A percentile compares a stretch with the other conserved stretches of the same genome.
Evolutionary conservation across 2,888 invertebrate species (phyloP).

Genomic region (Gisinianus flammeolus): DNA sequence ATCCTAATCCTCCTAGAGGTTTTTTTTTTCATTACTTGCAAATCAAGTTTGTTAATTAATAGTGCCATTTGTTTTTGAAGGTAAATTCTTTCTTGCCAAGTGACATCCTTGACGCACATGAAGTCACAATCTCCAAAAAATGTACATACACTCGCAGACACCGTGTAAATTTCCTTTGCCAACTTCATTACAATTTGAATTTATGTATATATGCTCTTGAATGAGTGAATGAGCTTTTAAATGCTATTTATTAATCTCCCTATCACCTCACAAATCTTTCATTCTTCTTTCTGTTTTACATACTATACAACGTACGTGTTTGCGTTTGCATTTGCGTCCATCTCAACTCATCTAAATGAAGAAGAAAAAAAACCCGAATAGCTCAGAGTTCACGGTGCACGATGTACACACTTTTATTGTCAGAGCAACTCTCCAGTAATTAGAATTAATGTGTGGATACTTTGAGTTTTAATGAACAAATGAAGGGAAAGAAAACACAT

Average conservation of each 20-base stretch:
- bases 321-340: too few species aligned
- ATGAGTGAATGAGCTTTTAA: slow-evolving; percentile 11
- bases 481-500: too few species aligned
- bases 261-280: not conserved
- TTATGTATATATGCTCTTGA: not conserved
- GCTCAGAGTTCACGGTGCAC: too few species aligned
- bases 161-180: slow-evolving; percentile 13
- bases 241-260: not conserved
- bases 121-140: slow-evolving; percentile 1
- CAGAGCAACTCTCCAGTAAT: too few species aligned
- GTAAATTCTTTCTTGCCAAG: slow-evolving; percentile 17
- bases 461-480: too few species aligned
- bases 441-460: too few species aligned
- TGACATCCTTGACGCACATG: slow-evolving; percentile 10
- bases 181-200: slow-evolving; percentile 23
- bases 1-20: not conserved
- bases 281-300: not conserved
- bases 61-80: slow-evolving; percentile 33
- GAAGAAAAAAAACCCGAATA: too few species aligned
- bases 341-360: too few species aligned
- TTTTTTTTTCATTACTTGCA: slow-evolving; percentile 1
- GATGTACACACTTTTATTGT: not conserved
- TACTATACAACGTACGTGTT: too few species aligned
- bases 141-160: not conserved
- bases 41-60: slow-evolving; percentile 39